These are phyloP conservation scores for Aethina tumida DNA, from an alignment of 1,140 invertebrate genomes.

Conservation along the genomic window DNA sequence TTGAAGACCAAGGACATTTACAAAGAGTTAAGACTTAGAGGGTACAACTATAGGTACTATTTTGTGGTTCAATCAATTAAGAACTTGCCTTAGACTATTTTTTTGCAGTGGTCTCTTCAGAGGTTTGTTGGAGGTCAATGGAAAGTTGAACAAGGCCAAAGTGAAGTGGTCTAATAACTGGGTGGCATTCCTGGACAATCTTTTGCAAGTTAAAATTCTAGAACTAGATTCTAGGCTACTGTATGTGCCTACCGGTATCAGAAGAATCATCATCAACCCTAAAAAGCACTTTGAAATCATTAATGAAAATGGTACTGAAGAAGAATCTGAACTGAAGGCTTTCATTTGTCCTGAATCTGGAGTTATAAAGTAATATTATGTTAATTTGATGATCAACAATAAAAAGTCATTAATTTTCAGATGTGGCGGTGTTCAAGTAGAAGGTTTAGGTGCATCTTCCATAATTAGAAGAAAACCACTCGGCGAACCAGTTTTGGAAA, in stretches of 20 bases:
- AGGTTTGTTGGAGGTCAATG: slow-evolving; percentile 31
- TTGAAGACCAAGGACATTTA: slow-evolving; percentile 66
- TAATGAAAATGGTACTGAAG: background rate
- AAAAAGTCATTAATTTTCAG: slow-evolving; percentile 42
- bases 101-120: slow-evolving; percentile 55
- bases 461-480: slow-evolving; percentile 57
- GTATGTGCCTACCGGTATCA: slow-evolving; percentile 76
- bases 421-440: slow-evolving; percentile 74
- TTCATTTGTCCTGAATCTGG: slow-evolving; percentile 2
- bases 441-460: slow-evolving; percentile 66
- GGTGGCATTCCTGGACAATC: slow-evolving; percentile 87
- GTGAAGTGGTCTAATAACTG: slow-evolving; percentile 71
- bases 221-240: slow-evolving; percentile 60
- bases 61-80: background rate
- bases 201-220: slow-evolving; percentile 80
- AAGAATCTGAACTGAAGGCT: slow-evolving; percentile 7
- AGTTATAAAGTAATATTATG: slow-evolving; percentile 12
- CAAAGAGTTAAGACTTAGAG: slow-evolving; percentile 81
- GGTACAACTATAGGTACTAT: slow-evolving; percentile 74
- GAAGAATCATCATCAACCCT: slow-evolving; percentile 68
- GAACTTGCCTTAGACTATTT: slow-evolving; percentile 9
- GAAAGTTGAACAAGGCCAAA: slow-evolving; percentile 39
- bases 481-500: slow-evolving; percentile 58
- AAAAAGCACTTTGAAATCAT: slow-evolving; percentile 48
- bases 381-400: slow-evolving; percentile 4